Conservation (phyloP, 1,140 invertebrate species). For the Asbolus verrucosus region DNA sequence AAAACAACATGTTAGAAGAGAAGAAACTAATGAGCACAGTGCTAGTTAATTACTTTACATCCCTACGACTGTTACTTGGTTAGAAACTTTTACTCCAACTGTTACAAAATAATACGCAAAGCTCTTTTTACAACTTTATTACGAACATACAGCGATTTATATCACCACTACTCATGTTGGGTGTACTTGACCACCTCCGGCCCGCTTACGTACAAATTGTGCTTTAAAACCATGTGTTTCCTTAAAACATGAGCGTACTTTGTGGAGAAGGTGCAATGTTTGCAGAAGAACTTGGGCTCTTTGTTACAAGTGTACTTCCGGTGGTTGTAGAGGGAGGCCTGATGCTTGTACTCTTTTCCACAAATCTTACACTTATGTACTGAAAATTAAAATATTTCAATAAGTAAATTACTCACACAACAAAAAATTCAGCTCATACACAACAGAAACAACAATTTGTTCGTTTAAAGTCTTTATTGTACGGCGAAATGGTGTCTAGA, state of each 20-base stretch:
- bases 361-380: slow-evolving; percentile 69
- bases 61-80: slow-evolving; percentile 23
- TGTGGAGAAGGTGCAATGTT: slow-evolving; percentile 37
- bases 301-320: slow-evolving; percentile 77
- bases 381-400: slow-evolving; percentile 36
- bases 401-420: background rate
- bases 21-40: too few relatives aligned
- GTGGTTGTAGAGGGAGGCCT: slow-evolving; percentile 70
- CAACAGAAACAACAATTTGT: too few relatives aligned
- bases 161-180: background rate
- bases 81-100: slow-evolving; percentile 16
- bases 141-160: background rate
- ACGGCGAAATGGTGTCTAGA: background rate
- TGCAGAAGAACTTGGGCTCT: slow-evolving; percentile 74
- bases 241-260: slow-evolving; percentile 48
- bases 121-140: background rate
- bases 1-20: slow-evolving; percentile 57
- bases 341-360: slow-evolving; percentile 69
- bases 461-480: background rate
- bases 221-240: slow-evolving; percentile 50
- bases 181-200: slow-evolving; percentile 13
- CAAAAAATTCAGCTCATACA: too few relatives aligned
- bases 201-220: slow-evolving; percentile 28
- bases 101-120: slow-evolving; percentile 16
- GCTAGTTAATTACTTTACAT: slow-evolving; percentile 13